Conservation (phyloP, 2,888 invertebrate species). For the Ectemnius lituratus region DNA sequence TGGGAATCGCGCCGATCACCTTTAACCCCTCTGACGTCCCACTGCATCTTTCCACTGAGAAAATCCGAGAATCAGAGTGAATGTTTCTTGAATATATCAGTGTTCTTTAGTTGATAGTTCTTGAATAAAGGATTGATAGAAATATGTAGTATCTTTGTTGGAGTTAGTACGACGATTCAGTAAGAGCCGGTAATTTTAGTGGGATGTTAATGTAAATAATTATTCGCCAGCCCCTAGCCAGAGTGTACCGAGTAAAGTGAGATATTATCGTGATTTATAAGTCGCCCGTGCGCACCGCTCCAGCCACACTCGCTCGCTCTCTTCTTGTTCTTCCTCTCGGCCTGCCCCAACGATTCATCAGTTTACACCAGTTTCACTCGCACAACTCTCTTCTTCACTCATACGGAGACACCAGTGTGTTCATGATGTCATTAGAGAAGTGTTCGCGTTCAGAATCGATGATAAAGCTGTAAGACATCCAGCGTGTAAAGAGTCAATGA, state of each 20-base stretch:
- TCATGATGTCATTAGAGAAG: not conserved
- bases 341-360: slow-evolving; percentile 29
- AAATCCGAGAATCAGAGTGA: no score
- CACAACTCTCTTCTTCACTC: no score
- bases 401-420: no score
- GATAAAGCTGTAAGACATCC: slow-evolving; percentile 25
- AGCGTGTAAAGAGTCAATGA: not conserved
- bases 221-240: slow-evolving; percentile 29
- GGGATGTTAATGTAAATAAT: slow-evolving; percentile 50
- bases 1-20: slow-evolving; percentile 31
- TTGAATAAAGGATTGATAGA: no score
- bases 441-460: not conserved
- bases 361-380: slow-evolving; percentile 16
- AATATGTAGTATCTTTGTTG: no score
- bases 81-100: no score
- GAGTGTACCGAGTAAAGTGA: slow-evolving; percentile 28
- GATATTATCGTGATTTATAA: slow-evolving; percentile 52
- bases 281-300: slow-evolving; percentile 27
- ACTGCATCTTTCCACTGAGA: no score
- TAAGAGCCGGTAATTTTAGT: slow-evolving; percentile 33
- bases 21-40: slow-evolving; percentile 16
- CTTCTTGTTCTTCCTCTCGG: slow-evolving; percentile 20
- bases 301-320: slow-evolving; percentile 21
- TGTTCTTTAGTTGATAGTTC: no score
- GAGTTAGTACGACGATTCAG: no score